Base-by-base conservation (phyloP, 2,113 vertebrate genomes). In the Labrus mixtus region DNA sequence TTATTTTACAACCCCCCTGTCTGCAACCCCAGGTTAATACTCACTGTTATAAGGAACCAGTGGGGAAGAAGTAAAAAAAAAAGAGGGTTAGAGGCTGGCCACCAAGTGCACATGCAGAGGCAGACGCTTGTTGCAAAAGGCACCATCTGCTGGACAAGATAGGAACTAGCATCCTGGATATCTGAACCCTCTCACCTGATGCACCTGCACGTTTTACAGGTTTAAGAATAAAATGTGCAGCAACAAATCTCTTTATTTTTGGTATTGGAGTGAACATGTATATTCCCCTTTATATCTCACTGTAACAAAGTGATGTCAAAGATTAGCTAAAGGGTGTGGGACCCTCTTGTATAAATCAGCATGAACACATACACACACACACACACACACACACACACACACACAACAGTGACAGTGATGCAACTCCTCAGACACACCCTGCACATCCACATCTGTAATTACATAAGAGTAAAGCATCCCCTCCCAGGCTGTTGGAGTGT, bases 91-190 rank as follows among this genome's bases (percentile, higher is more conserved):
- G 63, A 83, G 53, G 46, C 29, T 65, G 79, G 68, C 67, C 76
- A 85, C 66, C 25, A 59, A 73, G 53, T 45, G 19, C 55, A 57
- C 51, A 56, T 3, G 37, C 70, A 83, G 43, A 80, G n/a, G 62
- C 53, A 69, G 11, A n/a, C 25, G 29, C 25, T 68, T 70, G 33
- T 23, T 90, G 85, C 76, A 70, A 54, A 75, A 88, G 68, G 89
- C 85, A 69, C 89, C 94, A 89, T 81, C 94, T 94, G 84, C 89
- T 93, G 94, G 92, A 63, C 37, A 48, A 58, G 80, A 39, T 1
- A 60, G 29, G 76, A 50, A 82, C 61, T 33, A 68, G 53, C 82
- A 81, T n/a, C 43, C 6, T 45, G 15, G 50, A 2, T 19, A 11
- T 43, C 19, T 16, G 0, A 11, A 43, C 17, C 5, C 46, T 48